Conservation (phyloP, 2,888 invertebrate genomes). For the Dryocosmus kuriphilus region DNA sequence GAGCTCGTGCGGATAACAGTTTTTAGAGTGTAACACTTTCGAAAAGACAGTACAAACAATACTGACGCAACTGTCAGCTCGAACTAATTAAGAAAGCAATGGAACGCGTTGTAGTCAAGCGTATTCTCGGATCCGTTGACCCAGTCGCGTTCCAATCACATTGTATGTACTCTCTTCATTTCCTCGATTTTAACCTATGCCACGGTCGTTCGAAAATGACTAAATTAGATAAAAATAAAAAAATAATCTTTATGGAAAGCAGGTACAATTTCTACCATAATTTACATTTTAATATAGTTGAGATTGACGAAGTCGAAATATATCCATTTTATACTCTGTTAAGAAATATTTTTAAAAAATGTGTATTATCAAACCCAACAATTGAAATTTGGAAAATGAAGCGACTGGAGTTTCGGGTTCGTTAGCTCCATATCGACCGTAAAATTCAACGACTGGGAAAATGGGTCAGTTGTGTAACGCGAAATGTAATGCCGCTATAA, state of each 20-base stretch:
- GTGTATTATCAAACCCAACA: neutral
- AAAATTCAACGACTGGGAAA: constrained; percentile 17
- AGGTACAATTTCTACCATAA: neutral
- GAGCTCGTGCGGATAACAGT: constrained; percentile 13
- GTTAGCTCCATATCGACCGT: constrained; percentile 15
- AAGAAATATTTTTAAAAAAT: neutral
- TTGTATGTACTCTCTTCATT: constrained; percentile 56
- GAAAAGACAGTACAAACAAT: constrained; percentile 45
- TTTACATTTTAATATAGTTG: neutral
- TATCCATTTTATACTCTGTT: neutral
- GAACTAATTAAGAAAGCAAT: constrained; percentile 58
- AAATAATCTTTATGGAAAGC: neutral
- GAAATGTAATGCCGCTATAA: neutral
- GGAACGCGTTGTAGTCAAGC: constrained; percentile 53
- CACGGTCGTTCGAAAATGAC: constrained; percentile 19
- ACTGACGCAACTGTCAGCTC: constrained; percentile 66
- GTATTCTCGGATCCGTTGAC: constrained; percentile 71
- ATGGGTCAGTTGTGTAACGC: constrained; percentile 35
- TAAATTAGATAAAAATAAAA: neutral
- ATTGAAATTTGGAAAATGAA: neutral
- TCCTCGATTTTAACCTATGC: constrained; percentile 44
- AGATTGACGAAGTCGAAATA: neutral
- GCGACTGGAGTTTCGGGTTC: neutral
- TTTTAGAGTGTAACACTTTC: constrained; percentile 35
- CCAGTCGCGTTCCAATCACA: constrained; percentile 63